These are phyloP conservation scores for Okapia johnstoni DNA, from an alignment of 2,113 vertebrate genomes.

Conservation along the genomic window DNA sequence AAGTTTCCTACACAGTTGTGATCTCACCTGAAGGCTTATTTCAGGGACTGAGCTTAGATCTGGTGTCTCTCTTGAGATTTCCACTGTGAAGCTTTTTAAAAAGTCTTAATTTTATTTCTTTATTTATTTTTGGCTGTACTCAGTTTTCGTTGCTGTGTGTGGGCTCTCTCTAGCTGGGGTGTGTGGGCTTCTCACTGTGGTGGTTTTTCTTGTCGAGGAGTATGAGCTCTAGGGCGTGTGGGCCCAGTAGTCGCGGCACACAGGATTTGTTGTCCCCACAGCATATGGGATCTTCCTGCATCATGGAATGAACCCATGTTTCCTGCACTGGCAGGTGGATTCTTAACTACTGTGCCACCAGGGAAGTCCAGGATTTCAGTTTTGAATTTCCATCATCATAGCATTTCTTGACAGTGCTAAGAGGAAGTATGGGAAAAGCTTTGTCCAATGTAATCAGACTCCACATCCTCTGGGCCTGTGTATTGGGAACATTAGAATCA, in stretches of 20 bases:
- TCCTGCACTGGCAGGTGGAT: neutral
- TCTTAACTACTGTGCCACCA: neutral
- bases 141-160: neutral
- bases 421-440: neutral
- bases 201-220: neutral
- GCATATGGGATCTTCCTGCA: neutral
- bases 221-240: neutral
- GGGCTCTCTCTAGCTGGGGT: neutral
- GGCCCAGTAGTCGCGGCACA: neutral
- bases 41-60: neutral
- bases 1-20: neutral
- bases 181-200: neutral
- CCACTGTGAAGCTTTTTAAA: neutral
- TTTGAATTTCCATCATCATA: neutral
- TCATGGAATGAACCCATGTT: neutral
- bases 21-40: neutral
- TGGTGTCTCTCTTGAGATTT: neutral
- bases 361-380: neutral
- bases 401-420: neutral
- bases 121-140: neutral
- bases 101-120: neutral
- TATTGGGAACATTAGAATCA: neutral
- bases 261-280: neutral
- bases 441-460: neutral
- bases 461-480: neutral